Evolutionary conservation across 2,113 vertebrate genomes (phyloP).

Genomic region (Paedocypris sp.): DNA sequence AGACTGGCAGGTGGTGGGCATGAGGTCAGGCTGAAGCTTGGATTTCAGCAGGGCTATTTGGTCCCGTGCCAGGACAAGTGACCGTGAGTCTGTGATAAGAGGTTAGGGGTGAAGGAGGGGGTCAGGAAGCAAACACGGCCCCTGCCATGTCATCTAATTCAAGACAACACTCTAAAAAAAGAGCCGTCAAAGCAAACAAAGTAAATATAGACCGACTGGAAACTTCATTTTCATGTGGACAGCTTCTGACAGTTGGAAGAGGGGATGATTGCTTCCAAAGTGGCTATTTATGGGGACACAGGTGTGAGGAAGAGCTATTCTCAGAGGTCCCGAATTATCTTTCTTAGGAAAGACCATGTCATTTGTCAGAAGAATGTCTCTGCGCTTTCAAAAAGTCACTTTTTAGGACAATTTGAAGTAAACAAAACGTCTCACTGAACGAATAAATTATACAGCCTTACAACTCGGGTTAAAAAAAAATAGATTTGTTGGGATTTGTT

Average conservation of each 20-base stretch:
- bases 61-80: slow-evolving; percentile 38
- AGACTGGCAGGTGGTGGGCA: slow-evolving; percentile 53
- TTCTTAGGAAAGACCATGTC: background rate
- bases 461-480: too few species aligned
- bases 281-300: slow-evolving; percentile 3
- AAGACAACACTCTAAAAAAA: slow-evolving; percentile 32
- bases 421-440: too few species aligned
- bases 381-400: background rate
- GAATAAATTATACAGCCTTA: too few species aligned
- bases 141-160: slow-evolving; percentile 26
- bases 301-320: slow-evolving; percentile 3
- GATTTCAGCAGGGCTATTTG: slow-evolving; percentile 38
- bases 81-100: background rate
- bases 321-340: background rate
- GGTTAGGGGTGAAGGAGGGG: background rate
- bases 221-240: background rate
- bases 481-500: too few species aligned
- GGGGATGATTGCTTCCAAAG: background rate
- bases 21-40: slow-evolving; percentile 46
- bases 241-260: background rate
- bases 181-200: background rate
- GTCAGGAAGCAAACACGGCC: background rate
- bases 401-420: background rate
- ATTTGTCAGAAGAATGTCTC: slow-evolving; percentile 9
- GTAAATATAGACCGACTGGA: slow-evolving; percentile 34